These are phyloP conservation scores for Iguana delicatissima DNA, from an alignment of 2,797 vertebrate species.

Conservation along the genomic window DNA sequence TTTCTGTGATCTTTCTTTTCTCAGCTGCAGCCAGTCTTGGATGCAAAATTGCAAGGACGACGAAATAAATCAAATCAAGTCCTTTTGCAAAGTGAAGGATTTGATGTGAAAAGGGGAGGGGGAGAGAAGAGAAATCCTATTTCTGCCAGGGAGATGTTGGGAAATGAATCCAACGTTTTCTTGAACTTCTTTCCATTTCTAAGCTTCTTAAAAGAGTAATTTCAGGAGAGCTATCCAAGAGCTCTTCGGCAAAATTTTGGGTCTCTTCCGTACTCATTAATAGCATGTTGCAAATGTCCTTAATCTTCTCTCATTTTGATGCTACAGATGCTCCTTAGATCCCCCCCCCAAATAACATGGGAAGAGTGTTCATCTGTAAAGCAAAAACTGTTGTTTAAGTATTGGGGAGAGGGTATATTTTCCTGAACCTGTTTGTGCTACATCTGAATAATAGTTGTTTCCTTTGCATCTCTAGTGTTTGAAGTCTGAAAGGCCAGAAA, in stretches of 20 bases:
- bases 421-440: not conserved
- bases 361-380: not conserved
- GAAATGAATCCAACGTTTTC: constrained; percentile 9
- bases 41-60: not conserved
- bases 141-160: not conserved
- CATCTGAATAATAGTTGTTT: not conserved
- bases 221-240: constrained; percentile 34
- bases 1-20: not conserved
- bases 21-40: not conserved
- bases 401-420: not conserved
- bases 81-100: not conserved
- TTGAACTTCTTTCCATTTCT: constrained; percentile 24
- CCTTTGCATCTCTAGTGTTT: not conserved
- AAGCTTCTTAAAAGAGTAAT: constrained; percentile 55
- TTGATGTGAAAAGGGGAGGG: not conserved
- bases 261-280: constrained; percentile 31
- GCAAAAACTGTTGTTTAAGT: not conserved
- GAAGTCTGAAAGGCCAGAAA: not conserved
- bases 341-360: not conserved
- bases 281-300: constrained; percentile 28
- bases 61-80: not conserved
- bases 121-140: not conserved
- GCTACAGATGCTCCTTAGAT: constrained; percentile 8
- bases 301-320: constrained; percentile 42
- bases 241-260: constrained; percentile 27